Conservation (phyloP, 1,140 invertebrate genomes). For the Acyrthosiphon pisum region DNA sequence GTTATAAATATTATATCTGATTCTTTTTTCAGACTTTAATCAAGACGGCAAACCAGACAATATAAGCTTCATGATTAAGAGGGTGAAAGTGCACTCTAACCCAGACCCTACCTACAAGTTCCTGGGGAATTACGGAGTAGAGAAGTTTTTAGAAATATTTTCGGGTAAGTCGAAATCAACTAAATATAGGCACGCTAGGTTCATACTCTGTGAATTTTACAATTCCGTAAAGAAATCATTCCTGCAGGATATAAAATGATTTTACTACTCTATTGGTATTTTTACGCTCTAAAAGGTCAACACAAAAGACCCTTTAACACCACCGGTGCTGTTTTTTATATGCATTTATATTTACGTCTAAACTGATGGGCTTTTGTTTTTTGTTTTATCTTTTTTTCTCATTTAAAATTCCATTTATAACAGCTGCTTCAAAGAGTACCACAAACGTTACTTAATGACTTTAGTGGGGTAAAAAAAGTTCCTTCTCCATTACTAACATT, state of each 20-base stretch:
- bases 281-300: conserved; percentile 53
- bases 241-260: conserved; percentile 19
- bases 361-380: conserved; percentile 39
- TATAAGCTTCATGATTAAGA: conserved; percentile 95
- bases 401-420: conserved; percentile 56
- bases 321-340: conserved; percentile 31
- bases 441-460: conserved; percentile 48
- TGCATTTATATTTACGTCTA: conserved; percentile 25
- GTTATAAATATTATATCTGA: conserved; percentile 30
- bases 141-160: conserved; percentile 92
- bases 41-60: conserved; percentile 89
- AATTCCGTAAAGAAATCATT: not conserved
- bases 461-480: conserved; percentile 32
- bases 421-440: conserved; percentile 50
- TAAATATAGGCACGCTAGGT: not conserved
- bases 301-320: conserved; percentile 47
- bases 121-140: conserved; percentile 91
- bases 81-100: conserved; percentile 90
- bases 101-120: conserved; percentile 87
- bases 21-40: conserved; percentile 83
- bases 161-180: conserved; percentile 71
- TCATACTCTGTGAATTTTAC: not conserved
- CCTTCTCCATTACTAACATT: not conserved
- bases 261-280: conserved; percentile 31
- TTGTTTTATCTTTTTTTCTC: conserved; percentile 38